phyloP scores from a whole-genome alignment of 2,113 vertebrate genomes.

The Semnornis frantzii region DNA sequence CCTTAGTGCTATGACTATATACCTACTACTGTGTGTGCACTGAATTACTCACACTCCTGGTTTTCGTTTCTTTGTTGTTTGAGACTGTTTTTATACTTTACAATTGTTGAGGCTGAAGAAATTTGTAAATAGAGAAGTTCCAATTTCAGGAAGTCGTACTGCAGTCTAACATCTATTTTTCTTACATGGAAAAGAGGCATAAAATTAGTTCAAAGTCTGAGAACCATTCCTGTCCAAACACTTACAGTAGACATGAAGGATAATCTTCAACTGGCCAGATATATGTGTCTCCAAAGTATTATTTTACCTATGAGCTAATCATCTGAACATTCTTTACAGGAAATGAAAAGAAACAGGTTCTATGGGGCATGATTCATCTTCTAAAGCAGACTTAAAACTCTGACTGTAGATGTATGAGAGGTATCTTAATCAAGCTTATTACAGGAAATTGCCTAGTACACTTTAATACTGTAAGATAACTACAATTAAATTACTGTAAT shows the following conservation, averaged over 20 bases:
- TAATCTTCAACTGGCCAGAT: neutral
- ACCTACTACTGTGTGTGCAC: accelerated
- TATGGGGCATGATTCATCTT: neutral
- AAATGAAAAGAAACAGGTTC: neutral
- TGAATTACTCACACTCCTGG: neutral
- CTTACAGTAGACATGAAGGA: neutral
- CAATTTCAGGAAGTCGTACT: neutral
- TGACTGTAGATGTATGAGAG: neutral
- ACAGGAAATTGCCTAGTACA: constrained; percentile 52
- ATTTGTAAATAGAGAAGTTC: neutral
- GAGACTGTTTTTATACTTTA: neutral
- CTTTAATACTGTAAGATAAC: constrained; percentile 52
- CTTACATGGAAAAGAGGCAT: neutral
- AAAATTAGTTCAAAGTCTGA: neutral
- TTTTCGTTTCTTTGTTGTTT: neutral
- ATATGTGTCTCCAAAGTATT: neutral
- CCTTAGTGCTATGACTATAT: neutral
- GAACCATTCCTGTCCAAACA: neutral
- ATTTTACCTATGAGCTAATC: neutral
- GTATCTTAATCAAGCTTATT: constrained; percentile 58
- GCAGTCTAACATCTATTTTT: neutral
- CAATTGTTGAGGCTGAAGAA: neutral
- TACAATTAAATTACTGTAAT: constrained; percentile 66
- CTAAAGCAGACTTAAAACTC: neutral
- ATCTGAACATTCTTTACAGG: neutral